Conservation (phyloP, 2,888 invertebrate genomes). For the Pollenia angustigena region DNA sequence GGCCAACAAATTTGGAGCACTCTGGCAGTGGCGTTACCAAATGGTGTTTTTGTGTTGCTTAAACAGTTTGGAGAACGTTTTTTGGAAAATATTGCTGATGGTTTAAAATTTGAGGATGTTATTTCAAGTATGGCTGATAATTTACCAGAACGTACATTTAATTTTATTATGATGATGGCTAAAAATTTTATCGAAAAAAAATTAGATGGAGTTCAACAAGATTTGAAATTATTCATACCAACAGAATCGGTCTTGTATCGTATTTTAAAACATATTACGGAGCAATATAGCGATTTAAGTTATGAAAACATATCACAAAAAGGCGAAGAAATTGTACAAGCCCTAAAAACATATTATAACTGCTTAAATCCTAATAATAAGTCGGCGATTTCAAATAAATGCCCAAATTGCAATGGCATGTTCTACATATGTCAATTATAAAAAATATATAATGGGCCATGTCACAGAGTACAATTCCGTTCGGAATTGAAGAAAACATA, state of each 20-base stretch:
- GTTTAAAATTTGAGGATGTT: conserved; percentile 74
- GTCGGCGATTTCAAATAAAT: conserved; percentile 39
- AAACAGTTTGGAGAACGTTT: conserved; percentile 62
- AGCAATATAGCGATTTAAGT: conserved; percentile 32
- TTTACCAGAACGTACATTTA: conserved; percentile 56
- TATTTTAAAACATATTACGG: conserved; percentile 72
- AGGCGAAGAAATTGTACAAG: conserved; percentile 65
- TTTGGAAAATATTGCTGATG: conserved; percentile 73
- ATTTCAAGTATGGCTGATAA: conserved; percentile 73
- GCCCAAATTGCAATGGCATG: conserved; percentile 75
- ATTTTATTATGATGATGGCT: conserved; percentile 74
- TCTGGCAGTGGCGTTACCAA: conserved; percentile 63
- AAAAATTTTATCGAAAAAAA: conserved; percentile 73
- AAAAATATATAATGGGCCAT: background rate
- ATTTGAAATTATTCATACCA: conserved; percentile 74
- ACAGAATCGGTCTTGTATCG: conserved; percentile 77
- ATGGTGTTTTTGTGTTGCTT: conserved; percentile 53
- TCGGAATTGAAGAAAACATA: too few species aligned
- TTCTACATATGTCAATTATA: conserved; percentile 74
- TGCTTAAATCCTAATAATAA: conserved; percentile 75
- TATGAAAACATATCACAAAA: conserved; percentile 28
- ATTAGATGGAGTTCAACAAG: conserved; percentile 62
- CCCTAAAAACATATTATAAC: conserved; percentile 72
- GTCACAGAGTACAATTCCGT: too few species aligned
- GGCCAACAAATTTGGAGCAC: background rate